Base-by-base conservation (phyloP, 2,888 invertebrate genomes). In the Chaetogeoica ovagalla region DNA sequence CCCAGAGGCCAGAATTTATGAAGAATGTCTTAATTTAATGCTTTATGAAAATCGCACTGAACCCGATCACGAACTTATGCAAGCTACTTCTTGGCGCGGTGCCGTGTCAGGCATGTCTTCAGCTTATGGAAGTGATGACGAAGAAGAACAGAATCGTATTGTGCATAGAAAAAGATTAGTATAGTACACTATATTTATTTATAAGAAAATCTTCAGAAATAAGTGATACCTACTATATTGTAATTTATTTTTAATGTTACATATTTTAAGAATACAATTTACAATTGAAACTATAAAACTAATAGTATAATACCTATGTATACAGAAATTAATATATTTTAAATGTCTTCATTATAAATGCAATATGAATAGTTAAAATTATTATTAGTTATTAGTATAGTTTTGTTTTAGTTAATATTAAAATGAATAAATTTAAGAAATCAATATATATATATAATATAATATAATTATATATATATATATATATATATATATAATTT, bases 1-100 rank as follows among this genome's bases (percentile, higher is more conserved):
- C 86, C 98, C 98, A 0, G 98, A 99, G 87, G 98, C 98, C 9
- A 91, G 98, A 84, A 98, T 98, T 85, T 98, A 96, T 88, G 98
- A 99, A 87, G 98, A 98, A 88, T 97, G 98, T 8, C 88, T 98
- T 82, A 97, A 98, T 85, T 94, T 97, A 83, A 88, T 98, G 83
- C 88, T 98, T 83, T 98, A 97, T 86, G 98, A 98, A 86, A 95
- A 96, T 86, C 90, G 96, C 83, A 94, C 94, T 86, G 96, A 95
- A 1, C 96, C 96, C 6, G 97, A 97, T 87, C 95, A 96, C 86
- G 97, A 97, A 86, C 88, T 97, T 83, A 94, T 98, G 90, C 95
- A 97, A 86, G 97, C 97, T 0, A 97, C 97, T 0, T 94, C 96
- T 11, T 93, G 94, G 52, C 90, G 93, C 57, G 94, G 93, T 4